Evolutionary conservation across 2,797 vertebrate species (phyloP), one percentile per base, ranked within the genome.

Genomic region (Micromesistius poutassou): DNA sequence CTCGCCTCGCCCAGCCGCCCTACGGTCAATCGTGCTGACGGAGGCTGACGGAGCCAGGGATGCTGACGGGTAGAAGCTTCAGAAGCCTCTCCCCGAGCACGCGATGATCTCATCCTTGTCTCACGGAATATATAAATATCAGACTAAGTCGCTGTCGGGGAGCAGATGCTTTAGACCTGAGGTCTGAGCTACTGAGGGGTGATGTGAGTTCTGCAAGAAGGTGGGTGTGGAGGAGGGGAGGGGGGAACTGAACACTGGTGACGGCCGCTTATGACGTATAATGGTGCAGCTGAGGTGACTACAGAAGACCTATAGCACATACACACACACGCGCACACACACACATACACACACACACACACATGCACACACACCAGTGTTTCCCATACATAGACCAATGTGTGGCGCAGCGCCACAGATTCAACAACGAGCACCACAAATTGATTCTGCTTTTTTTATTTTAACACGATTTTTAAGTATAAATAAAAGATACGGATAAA

Each of bases 181-280:
- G 79, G 83, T 91, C 80, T 78, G 78, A 80, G 73, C 55, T 10
- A 19, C 5, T 74, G 31, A 71, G 78, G 73, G 79, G 73, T 74
- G 79, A 38, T 72, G 81, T 79, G 89, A 85, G 88, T 87, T 4
- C 10, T 10, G 30, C 25, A 33, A 28, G 55, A 12, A 6, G 31
- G 8, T 22, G 30, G 5, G 55, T 9, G 66, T 9, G 66, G 38
- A 35, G 30, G n/a, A n/a, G 35, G 36, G 79, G 83, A 77, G 77
- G 77, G 81, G 79, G 73, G 79, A 66, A 81, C 77, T 81, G 81
- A 81, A 91, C 89, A 88, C 89, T 33, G 81, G 75, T 88, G 90
- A 91, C 90, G 87, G 89, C 46, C 5, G 19, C n/a, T 25, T 62
- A 76, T 89, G 91, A 88, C 92, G 91, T 89, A 94, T 94, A 92